These are phyloP conservation scores for Apantesis nais DNA, from an alignment of 2,888 invertebrate species.

Conservation along the genomic window DNA sequence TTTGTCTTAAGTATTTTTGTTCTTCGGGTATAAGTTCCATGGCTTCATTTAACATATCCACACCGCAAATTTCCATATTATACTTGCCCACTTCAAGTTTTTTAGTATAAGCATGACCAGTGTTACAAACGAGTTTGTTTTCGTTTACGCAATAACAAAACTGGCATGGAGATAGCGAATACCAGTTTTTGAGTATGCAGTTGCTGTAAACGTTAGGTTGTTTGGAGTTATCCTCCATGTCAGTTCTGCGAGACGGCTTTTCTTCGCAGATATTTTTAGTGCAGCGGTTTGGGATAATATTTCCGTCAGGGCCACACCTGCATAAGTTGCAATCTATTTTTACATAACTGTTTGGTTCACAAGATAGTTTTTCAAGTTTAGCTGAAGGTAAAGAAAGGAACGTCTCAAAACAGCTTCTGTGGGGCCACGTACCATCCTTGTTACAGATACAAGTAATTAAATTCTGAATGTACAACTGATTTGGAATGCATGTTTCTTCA, in stretches of 20 bases:
- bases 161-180: slow-evolving; percentile 69
- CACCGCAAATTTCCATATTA: slow-evolving; percentile 62
- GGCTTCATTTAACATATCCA: slow-evolving; percentile 56
- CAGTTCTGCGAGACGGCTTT: slow-evolving; percentile 30
- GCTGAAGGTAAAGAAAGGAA: slow-evolving; percentile 47
- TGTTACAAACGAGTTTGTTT: slow-evolving; percentile 69
- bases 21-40: slow-evolving; percentile 51
- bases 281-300: slow-evolving; percentile 58
- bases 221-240: background rate
- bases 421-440: slow-evolving; percentile 63
- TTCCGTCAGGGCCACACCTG: slow-evolving; percentile 59
- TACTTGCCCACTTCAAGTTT: slow-evolving; percentile 57
- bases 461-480: slow-evolving; percentile 55
- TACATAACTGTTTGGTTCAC: slow-evolving; percentile 60
- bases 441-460: slow-evolving; percentile 62
- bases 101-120: slow-evolving; percentile 43
- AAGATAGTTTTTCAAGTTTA: slow-evolving; percentile 38
- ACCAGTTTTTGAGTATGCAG: slow-evolving; percentile 66
- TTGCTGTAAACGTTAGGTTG: slow-evolving; percentile 50
- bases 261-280: slow-evolving; percentile 63
- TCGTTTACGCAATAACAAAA: slow-evolving; percentile 67
- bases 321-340: slow-evolving; percentile 69
- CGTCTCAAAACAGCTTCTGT: slow-evolving; percentile 50
- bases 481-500: slow-evolving; percentile 50
- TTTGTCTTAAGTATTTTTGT: slow-evolving; percentile 7